Conservation (phyloP, 2,888 invertebrate genomes). For the Patella pellucida region DNA sequence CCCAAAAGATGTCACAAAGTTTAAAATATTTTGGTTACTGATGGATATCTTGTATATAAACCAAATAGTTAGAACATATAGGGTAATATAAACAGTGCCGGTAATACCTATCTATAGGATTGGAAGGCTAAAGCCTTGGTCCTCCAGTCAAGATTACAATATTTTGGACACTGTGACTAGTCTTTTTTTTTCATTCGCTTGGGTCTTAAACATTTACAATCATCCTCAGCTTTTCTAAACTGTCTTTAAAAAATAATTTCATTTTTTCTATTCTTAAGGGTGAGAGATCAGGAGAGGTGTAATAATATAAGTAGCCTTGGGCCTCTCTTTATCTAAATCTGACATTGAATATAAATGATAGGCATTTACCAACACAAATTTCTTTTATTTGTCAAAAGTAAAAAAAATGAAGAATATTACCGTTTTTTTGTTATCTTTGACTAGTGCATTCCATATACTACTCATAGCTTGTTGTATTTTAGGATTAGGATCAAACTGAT, state of each 20-base stretch:
- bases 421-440: constrained; percentile 86
- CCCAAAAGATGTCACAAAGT: too few species aligned
- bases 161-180: background rate
- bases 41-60: too few species aligned
- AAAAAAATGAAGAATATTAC: constrained; percentile 72
- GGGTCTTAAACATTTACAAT: background rate
- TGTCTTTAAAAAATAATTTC: background rate
- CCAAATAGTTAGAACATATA: too few species aligned
- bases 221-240: background rate
- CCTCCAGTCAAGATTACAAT: too few species aligned
- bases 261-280: background rate
- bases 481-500: constrained; percentile 93
- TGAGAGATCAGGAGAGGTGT: too few species aligned
- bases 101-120: background rate
- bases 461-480: constrained; percentile 93
- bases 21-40: too few species aligned
- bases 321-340: too few species aligned
- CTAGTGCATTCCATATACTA: constrained; percentile 92
- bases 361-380: constrained; percentile 2
- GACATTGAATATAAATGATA: background rate
- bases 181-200: background rate
- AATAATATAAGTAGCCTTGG: too few species aligned
- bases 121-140: too few species aligned
- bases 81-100: background rate
- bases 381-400: constrained; percentile 61